These are phyloP conservation scores for Diarsia rubi DNA, from an alignment of 2,888 invertebrate species.

Conservation along the genomic window DNA sequence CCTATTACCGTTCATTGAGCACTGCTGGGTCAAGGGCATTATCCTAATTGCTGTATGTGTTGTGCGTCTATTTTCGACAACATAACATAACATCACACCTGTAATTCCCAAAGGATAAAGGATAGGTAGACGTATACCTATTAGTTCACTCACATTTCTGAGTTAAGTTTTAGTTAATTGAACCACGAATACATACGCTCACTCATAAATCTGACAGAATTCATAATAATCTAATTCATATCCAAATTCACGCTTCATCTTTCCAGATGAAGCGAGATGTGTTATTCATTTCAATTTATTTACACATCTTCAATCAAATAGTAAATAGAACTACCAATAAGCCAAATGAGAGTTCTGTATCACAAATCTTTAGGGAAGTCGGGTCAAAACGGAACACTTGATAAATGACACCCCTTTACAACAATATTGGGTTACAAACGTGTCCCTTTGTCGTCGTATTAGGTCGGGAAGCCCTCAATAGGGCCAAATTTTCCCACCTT, in stretches of 20 bases:
- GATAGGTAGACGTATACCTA: no score
- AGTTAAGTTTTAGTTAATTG: no score
- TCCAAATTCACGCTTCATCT: not conserved
- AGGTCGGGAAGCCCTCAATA: slow-evolving; percentile 75
- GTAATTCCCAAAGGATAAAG: no score
- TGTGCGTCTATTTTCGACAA: not conserved
- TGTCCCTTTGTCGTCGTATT: slow-evolving; percentile 79
- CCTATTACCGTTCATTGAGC: slow-evolving; percentile 19
- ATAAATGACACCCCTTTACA: slow-evolving; percentile 79
- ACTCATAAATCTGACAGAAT: not conserved
- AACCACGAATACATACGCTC: no score
- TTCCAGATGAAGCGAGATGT: not conserved
- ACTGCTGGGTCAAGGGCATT: slow-evolving; percentile 33
- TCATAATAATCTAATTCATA: not conserved
- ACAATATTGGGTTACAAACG: slow-evolving; percentile 82
- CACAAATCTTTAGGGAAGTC: slow-evolving; percentile 68
- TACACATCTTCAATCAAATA: slow-evolving; percentile 21
- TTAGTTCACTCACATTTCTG: no score
- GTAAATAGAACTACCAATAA: slow-evolving; percentile 50
- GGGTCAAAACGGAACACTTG: slow-evolving; percentile 75
- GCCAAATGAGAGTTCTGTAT: slow-evolving; percentile 62
- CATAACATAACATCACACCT: no score
- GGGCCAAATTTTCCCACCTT: slow-evolving; percentile 76
- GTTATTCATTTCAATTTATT: not conserved
- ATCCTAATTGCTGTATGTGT: not conserved